Percentiles rank a stretch among this genome's conserved stretches.
phyloP scores from a whole-genome alignment of 2,797 vertebrate species.

The Eidolon dupreanum region DNA sequence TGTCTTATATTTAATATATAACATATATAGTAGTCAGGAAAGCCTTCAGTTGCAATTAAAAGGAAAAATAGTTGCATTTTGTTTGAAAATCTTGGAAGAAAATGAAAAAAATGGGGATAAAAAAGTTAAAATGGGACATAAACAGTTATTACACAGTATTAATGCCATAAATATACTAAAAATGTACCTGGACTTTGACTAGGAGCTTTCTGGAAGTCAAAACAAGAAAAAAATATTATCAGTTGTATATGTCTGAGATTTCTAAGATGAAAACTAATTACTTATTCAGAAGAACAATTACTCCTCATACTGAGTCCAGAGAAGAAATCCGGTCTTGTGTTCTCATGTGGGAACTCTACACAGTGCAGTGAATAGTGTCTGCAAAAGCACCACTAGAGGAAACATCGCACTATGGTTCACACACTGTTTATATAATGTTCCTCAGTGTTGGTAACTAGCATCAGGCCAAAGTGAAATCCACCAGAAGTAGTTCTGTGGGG shows the following conservation, averaged over 20 bases:
- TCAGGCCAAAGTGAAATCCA: not conserved
- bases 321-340: not conserved
- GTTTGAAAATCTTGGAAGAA: not conserved
- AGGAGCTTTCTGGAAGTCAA: not conserved
- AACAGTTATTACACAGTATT: not conserved
- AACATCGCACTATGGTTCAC: not conserved
- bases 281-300: not conserved
- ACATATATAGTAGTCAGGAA: not conserved
- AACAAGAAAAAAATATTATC: not conserved
- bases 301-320: not conserved
- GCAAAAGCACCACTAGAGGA: not conserved
- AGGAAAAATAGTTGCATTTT: not conserved
- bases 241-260: not conserved
- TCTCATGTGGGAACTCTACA: not conserved
- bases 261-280: not conserved
- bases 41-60: not conserved
- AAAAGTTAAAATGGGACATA: not conserved
- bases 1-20: not conserved
- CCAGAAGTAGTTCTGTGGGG: not conserved
- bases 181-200: not conserved
- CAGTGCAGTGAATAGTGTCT: not conserved
- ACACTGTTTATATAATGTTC: not conserved
- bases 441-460: not conserved
- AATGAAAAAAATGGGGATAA: not conserved
- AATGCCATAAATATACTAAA: not conserved